Evolutionary conservation across 2,797 vertebrate species (phyloP), one percentile per base, ranked within the genome.

Genomic region (Eptatretus atami): DNA sequence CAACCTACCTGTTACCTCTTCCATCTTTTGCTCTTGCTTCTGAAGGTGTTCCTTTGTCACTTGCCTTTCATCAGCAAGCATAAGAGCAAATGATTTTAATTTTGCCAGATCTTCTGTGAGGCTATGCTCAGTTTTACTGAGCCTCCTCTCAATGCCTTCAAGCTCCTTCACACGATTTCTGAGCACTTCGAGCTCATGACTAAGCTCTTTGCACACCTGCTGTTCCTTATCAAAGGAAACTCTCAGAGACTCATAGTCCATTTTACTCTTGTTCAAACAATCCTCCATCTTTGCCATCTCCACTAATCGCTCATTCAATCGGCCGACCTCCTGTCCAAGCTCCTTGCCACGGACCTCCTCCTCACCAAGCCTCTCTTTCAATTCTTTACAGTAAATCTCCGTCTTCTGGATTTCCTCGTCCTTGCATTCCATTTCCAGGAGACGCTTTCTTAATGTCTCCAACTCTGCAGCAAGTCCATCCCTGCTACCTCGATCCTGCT

Each of bases 391-490:
- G 66, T 83, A 86, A 53, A 72, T 75, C 72, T 96, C 87, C 0
- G 81, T 82, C 71, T 86, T 88, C 1, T 74, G 84, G 68, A 96
- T 86, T 73, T 98, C 88, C 69, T 90, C 90, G 10, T 96, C 90
- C 66, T 96, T 93, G 2, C 84, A 86, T 69, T 96, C 86, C 86
- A 96, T 95, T 72, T 98, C 90, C 65, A 92, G 74, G 15, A 94
- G 82, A 1, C 78, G 82, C 69, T 92, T 96, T 25, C 81, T 76
- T 24, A 96, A 78, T 63, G 77, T 90, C 75, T 95, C 86, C 66
- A 95, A 77, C 73, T 98, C 86, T 0, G 83, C 76, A 0, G 83
- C 76, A 80, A 84, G 79, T 52, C 88, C 74, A 63, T 78, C 81
- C 10, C 82, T 83, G 68, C 78, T 82, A 14, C 84, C 84, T 6